Evolutionary conservation across 2,797 vertebrate species (phyloP), one percentile per base, ranked within the genome.

Genomic region (Enteromius viviparus): DNA sequence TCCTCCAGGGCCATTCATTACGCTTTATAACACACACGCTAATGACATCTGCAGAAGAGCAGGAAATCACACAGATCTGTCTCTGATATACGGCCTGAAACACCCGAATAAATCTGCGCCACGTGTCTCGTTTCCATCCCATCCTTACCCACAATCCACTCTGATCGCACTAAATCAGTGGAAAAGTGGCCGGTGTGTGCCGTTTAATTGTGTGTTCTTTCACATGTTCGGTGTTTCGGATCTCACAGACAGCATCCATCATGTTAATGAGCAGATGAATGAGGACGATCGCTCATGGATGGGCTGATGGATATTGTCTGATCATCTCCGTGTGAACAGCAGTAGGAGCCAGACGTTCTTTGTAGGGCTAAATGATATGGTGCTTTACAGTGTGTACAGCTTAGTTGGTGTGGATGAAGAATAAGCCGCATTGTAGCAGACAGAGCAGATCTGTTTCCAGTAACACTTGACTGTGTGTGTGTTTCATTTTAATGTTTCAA

Each of bases 11-110:
- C 88, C 74, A 71, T 86, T 71, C 72, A 78, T 84, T 78, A 84
- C 87, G 85, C 71, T 82, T 37, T 85, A 92, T 69, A 68, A 81
- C 72, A 81, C 78, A 62, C 34, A 1, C 62, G 60, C 90, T 93
- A 94, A 94, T 93, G 92, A 92, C 93, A 92, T 94, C 93, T 93
- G 93, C 92, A 92, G 91, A 92, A 94, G 91, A 93, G 84, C 65
- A 47, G 91, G 89, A 90, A 45, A 49, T 68, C 32, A 23, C 70
- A 69, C 77, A 62, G 53, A 69, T 93, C 91, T 89, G 90, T 92
- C 90, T 90, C 86, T 90, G 89, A 89, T 88, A 88, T 86, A 86
- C 84, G 85, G 80, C 88, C 89, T 87, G 60, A 74, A 47, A 76
- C 45, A 66, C 64, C 58, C 85, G 87, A 84, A 93, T 95, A 94